Evolutionary conservation across 92 coral and sea anemone genomes (phyloP), one percentile per base, ranked within the genome.

Genomic region (Scolanthus callimorphus): DNA sequence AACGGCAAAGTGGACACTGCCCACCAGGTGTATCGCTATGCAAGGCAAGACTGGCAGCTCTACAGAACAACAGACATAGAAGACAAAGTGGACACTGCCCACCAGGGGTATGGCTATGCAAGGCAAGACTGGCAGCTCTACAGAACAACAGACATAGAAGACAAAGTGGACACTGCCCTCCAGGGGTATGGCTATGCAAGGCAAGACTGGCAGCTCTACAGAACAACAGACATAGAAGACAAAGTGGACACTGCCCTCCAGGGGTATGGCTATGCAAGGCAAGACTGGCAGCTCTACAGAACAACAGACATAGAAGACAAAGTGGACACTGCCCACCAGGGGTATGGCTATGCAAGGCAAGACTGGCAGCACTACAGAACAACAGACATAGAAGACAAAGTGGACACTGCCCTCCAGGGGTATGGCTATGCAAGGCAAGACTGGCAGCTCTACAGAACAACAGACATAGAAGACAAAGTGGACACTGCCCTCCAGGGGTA

Each of bases 31-130:
- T 51, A 6, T 51, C 25, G 57, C 20, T 17, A n/a, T 51, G 57
- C 13, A 51, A 26, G 26, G 25, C 57, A n/a, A n/a, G n/a, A n/a
- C n/a, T n/a, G n/a, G n/a, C n/a, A n/a, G n/a, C n/a, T n/a, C n/a
- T n/a, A n/a, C n/a, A n/a, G 41, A 34, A 34, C 41, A 6, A 6
- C 15, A 54, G 59, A 54, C 31, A 23, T 8, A 54, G 31, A 54
- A 54, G 60, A 27, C 60, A 54, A 21, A 54, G 27, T 20, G 31
- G 30, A 52, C 74, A 72, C 22, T 71, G 80, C 27, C 80, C 85
- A 11, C 85, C 85, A n/a, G 80, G 82, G 13, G 70, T 80, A 27
- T 80, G 86, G 86, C 79, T 78, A 53, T 80, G 86, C 76, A 80
- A 80, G 53, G 46, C 58, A n/a, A n/a, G n/a, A n/a, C n/a, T n/a